Evolutionary conservation across 2,797 vertebrate genomes (phyloP).

Genomic region (Clarias pachynema): DNA sequence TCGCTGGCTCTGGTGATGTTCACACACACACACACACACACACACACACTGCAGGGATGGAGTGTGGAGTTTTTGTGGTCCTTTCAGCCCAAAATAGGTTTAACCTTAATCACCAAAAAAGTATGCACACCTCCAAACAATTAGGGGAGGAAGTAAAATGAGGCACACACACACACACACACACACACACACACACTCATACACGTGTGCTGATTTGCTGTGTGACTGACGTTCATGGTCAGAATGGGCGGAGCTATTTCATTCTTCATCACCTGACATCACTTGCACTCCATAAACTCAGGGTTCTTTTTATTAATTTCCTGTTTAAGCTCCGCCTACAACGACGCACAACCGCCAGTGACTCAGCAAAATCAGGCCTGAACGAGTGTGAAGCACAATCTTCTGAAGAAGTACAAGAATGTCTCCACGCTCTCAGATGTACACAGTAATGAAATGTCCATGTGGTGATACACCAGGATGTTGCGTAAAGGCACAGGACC

Average conservation of each 20-base stretch:
- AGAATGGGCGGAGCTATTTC: background rate
- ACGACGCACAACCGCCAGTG: background rate
- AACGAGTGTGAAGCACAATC: background rate
- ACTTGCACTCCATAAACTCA: no score
- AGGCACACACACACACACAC: background rate
- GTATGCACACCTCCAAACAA: background rate
- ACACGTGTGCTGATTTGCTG: background rate
- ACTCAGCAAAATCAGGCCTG: no score
- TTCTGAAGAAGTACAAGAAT: background rate
- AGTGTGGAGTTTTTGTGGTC: background rate
- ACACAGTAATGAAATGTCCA: background rate
- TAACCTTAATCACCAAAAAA: background rate
- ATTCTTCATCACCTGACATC: background rate
- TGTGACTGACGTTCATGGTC: background rate
- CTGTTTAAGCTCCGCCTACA: background rate
- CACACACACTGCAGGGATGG: background rate
- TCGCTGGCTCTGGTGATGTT: background rate
- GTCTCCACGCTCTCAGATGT: background rate
- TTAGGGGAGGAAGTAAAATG: background rate
- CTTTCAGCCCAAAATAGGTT: background rate
- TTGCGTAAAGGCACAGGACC: constrained; percentile 32
- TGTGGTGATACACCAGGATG: background rate
- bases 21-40: background rate
- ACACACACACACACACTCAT: background rate
- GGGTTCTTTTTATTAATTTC: no score